These are phyloP conservation scores for Cancer borealis DNA, from an alignment of 2,888 invertebrate species.

Conservation along the genomic window DNA sequence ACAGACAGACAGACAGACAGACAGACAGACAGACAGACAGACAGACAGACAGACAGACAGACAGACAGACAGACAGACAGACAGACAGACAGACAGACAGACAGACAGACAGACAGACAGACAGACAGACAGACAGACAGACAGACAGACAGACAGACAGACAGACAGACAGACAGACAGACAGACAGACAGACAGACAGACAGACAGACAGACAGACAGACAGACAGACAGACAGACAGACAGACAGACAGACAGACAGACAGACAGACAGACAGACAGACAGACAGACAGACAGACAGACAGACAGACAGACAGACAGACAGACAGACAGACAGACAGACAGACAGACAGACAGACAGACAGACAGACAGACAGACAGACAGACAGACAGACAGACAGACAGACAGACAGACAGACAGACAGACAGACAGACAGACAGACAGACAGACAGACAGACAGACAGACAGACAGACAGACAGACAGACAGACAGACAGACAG, in stretches of 20 bases:
- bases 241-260: conserved; percentile 20
- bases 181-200: conserved; percentile 20
- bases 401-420: neutral
- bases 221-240: neutral
- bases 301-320: conserved; percentile 20
- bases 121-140: conserved; percentile 49
- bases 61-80: conserved; percentile 49
- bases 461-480: neutral
- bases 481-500: neutral
- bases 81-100: conserved; percentile 49
- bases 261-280: conserved; percentile 20
- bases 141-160: conserved; percentile 39
- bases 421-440: neutral
- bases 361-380: conserved; percentile 20
- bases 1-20: conserved; percentile 49
- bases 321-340: conserved; percentile 20
- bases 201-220: conserved; percentile 10
- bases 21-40: conserved; percentile 49
- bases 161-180: conserved; percentile 20
- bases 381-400: conserved; percentile 20
- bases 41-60: conserved; percentile 49
- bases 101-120: conserved; percentile 49
- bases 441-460: neutral
- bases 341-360: conserved; percentile 20
- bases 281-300: conserved; percentile 20